Evolutionary conservation across 1,140 invertebrate genomes (phyloP).

Genomic region (Brachionus sp.): DNA sequence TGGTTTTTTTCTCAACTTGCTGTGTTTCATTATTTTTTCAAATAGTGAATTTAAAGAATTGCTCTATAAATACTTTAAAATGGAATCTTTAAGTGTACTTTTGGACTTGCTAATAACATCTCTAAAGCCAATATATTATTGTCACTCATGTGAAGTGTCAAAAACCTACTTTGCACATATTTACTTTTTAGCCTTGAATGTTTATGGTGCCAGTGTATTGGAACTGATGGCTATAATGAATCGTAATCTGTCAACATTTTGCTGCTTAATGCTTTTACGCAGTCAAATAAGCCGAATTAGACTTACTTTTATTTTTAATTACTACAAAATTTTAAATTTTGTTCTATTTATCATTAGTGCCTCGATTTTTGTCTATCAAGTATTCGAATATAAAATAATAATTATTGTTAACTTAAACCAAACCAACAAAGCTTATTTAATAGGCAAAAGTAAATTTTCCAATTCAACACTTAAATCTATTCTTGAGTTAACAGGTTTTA

Average conservation of each 20-base stretch:
- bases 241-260: not conserved
- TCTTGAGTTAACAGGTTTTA: not conserved
- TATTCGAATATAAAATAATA: not conserved
- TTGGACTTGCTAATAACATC: not conserved
- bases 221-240: not conserved
- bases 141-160: not conserved
- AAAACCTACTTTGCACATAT: not conserved
- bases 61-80: constrained; percentile 1
- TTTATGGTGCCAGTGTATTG: not conserved
- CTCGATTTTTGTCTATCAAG: not conserved
- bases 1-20: not conserved
- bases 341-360: not conserved
- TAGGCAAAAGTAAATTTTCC: not conserved
- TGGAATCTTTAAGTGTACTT: not conserved
- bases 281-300: not conserved
- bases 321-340: not conserved
- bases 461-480: not conserved
- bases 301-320: not conserved
- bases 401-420: not conserved
- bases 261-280: not conserved
- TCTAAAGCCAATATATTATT: not conserved
- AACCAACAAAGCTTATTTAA: not conserved
- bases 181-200: not conserved
- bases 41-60: constrained; percentile 2
- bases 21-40: not conserved